Evolutionary conservation across 2,797 vertebrate species (phyloP).

Genomic region (Bryconaethiops microstoma): DNA sequence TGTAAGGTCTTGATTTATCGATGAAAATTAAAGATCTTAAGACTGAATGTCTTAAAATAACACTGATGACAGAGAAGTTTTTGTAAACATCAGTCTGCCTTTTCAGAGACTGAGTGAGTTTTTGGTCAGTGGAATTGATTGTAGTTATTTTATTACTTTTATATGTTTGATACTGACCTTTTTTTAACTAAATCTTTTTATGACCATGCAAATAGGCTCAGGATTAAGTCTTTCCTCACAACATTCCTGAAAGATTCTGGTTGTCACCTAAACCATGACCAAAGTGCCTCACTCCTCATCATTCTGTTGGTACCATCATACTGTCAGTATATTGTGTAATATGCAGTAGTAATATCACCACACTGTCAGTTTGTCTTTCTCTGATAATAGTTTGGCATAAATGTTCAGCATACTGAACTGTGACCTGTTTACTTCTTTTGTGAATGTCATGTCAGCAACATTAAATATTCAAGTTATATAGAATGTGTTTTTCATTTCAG

Average conservation of each 20-base stretch:
- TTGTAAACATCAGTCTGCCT: conserved; percentile 14
- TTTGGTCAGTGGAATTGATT: conserved; percentile 17
- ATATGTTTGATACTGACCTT: background rate
- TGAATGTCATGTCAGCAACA: background rate
- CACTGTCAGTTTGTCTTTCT: no score
- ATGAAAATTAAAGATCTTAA: background rate
- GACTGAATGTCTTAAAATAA: background rate
- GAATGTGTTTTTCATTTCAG: conserved; percentile 2
- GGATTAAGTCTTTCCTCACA: background rate
- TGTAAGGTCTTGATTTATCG: background rate
- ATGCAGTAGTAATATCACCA: background rate
- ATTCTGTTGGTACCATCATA: background rate
- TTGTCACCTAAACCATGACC: background rate
- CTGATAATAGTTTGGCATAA: background rate
- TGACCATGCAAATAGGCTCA: background rate
- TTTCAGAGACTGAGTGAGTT: conserved; percentile 2
- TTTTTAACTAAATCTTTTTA: background rate
- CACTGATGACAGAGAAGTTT: background rate
- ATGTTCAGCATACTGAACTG: background rate
- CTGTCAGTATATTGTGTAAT: background rate
- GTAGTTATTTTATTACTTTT: conserved; percentile 29
- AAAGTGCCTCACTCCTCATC: conserved; percentile 11
- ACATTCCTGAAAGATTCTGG: background rate
- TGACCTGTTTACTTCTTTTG: background rate
- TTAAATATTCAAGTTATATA: background rate